Base-by-base conservation (phyloP, 2,888 invertebrate species). In the Ommatoiulus sabulosus region DNA sequence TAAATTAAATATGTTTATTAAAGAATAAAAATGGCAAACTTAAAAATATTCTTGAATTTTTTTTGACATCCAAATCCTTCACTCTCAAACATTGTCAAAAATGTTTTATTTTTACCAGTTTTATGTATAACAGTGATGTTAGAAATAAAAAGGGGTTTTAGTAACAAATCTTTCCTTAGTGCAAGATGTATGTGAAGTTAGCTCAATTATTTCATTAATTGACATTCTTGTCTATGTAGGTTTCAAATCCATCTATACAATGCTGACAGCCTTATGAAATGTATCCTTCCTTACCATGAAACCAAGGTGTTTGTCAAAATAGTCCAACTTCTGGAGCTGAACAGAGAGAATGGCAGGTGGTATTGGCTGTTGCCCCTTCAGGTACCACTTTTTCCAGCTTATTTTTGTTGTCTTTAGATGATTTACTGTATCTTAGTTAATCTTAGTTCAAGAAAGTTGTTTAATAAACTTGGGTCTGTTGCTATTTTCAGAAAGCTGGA, bases 201-300 rank as follows among this genome's bases (percentile, higher is more conserved):
- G 35, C 35, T 35, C 35, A 35, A 35, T 35, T 35, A 35, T 35
- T 35, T 15, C 52, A 8, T 89, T 84, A 72, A 8, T 89, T 87
- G 15, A 24, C 6, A 44, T 86, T 87, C 72, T 87, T 63, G 87
- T 44, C 57, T 89, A 89, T 91, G 44, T 91, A 94, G 98, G 90
- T 98, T 96, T 92, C 95, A 96, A 90, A 96, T 99, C 90, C 96
- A 99, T 91, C 94, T 96, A 88, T 99, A 96, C 92, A 99, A 99
- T 92, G 95, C 95, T 89, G 95, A 97, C 91, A 95, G 95, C 0
- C 94, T 99, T 80, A 93, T 99, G 91, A 94, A 95, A 90, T 93
- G 97, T 10, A 96, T 97, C 89, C 93, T 99, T 88, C 99, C 99
- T 0, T 99, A 98, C 92, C 98, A 99, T 92, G 97, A 98, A 91